Conservation (phyloP, 2,888 invertebrate species). For the Cephalotes varians region DNA sequence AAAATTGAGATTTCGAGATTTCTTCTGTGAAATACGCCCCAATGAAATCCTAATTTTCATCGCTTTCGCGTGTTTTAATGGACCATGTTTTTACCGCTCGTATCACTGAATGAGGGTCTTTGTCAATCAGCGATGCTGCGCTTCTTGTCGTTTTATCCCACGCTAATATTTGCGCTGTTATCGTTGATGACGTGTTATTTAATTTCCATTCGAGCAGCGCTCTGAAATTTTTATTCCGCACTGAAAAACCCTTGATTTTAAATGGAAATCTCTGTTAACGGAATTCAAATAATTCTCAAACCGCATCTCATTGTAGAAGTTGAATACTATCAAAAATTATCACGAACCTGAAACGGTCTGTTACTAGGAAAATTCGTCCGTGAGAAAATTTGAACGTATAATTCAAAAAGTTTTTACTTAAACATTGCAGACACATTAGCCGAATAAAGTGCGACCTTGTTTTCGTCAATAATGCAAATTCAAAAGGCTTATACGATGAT, state of each 20-base stretch:
- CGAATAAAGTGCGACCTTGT: not conserved
- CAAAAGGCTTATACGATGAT: not conserved
- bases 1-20: not conserved
- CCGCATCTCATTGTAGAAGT: slow-evolving; percentile 41
- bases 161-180: slow-evolving; percentile 36
- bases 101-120: not conserved
- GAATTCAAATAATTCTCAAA: slow-evolving; percentile 48
- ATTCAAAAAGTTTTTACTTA: slow-evolving; percentile 21
- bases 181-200: slow-evolving; percentile 33
- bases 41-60: slow-evolving; percentile 21
- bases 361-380: slow-evolving; percentile 13
- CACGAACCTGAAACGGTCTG: not conserved
- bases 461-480: not conserved
- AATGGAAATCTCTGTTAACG: slow-evolving; percentile 44
- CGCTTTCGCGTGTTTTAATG: slow-evolving; percentile 11
- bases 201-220: slow-evolving; percentile 33
- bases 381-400: slow-evolving; percentile 4
- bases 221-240: slow-evolving; percentile 34
- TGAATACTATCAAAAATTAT: slow-evolving; percentile 47
- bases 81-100: slow-evolving; percentile 10
- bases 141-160: slow-evolving; percentile 21
- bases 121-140: slow-evolving; percentile 20
- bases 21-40: not conserved
- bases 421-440: not conserved
- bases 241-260: slow-evolving; percentile 40